Evolutionary conservation across 2,113 vertebrate species (phyloP).

Genomic region (Alexandromys fortis): DNA sequence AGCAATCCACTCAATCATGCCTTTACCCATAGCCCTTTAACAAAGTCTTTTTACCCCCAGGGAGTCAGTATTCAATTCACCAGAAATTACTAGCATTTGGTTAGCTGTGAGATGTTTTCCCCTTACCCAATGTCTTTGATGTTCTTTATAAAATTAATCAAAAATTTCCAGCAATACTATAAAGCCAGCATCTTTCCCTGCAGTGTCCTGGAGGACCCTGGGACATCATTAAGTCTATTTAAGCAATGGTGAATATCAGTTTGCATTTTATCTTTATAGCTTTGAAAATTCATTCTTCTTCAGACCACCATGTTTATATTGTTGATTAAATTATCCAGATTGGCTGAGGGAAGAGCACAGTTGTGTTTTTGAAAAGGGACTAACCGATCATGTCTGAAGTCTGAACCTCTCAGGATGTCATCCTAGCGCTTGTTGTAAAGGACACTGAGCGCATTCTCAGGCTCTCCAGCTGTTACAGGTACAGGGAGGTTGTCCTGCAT

Average conservation of each 20-base stretch:
- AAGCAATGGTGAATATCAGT: background rate
- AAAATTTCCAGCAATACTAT: background rate
- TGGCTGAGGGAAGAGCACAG: background rate
- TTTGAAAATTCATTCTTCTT: constrained; percentile 3
- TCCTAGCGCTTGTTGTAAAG: constrained; percentile 23
- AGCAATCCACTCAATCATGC: constrained; percentile 41
- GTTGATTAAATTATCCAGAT: background rate
- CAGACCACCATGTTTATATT: background rate
- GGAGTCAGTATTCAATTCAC: background rate
- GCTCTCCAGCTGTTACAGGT: background rate
- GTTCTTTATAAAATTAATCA: background rate
- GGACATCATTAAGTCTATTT: background rate
- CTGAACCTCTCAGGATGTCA: background rate
- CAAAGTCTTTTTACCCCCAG: background rate
- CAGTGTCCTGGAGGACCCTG: background rate
- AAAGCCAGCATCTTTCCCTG: background rate
- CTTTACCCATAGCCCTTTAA: constrained; percentile 7
- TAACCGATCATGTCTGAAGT: background rate
- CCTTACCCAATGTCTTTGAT: background rate
- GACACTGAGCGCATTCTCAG: constrained; percentile 10
- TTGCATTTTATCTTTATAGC: constrained; percentile 18
- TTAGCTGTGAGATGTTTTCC: background rate
- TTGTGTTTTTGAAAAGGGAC: background rate
- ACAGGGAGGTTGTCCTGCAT: background rate
- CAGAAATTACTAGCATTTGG: background rate